phyloP scores from a whole-genome alignment of 2,797 vertebrate genomes.

The Kryptopterus vitreolus region DNA sequence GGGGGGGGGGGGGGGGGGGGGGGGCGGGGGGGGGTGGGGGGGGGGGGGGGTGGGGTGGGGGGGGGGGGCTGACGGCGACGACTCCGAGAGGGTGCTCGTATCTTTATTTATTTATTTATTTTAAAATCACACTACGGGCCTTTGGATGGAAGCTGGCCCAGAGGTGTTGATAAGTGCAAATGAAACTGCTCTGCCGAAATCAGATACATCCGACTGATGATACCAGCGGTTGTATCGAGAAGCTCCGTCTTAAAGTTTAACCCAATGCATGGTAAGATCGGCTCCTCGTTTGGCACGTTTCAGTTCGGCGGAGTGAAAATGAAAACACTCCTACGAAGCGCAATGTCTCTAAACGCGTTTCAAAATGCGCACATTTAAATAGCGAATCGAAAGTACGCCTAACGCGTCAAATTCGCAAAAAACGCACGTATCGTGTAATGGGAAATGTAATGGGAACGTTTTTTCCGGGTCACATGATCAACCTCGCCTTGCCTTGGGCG shows the following conservation, averaged over 20 bases:
- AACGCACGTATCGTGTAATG: no score
- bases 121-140: not conserved
- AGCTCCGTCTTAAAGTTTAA: constrained; percentile 7
- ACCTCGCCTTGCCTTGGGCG: no score
- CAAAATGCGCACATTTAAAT: no score
- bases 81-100: not conserved
- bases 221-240: constrained; percentile 13
- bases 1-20: no score
- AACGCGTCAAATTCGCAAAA: no score
- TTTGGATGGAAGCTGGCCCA: not conserved
- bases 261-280: constrained; percentile 7
- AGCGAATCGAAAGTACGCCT: no score
- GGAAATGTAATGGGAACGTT: no score
- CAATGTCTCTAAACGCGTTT: constrained; percentile 15
- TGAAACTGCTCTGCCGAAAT: constrained; percentile 17
- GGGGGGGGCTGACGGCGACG: not conserved
- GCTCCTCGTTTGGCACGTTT: not conserved
- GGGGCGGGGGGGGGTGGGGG: no score
- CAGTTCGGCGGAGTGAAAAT: not conserved
- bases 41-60: no score
- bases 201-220: constrained; percentile 19
- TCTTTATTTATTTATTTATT: constrained; percentile 37
- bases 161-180: constrained; percentile 35
- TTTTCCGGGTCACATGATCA: no score
- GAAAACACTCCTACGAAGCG: constrained; percentile 10